Base-by-base conservation (phyloP, 2,888 invertebrate species). In the Zonitis immaculata region DNA sequence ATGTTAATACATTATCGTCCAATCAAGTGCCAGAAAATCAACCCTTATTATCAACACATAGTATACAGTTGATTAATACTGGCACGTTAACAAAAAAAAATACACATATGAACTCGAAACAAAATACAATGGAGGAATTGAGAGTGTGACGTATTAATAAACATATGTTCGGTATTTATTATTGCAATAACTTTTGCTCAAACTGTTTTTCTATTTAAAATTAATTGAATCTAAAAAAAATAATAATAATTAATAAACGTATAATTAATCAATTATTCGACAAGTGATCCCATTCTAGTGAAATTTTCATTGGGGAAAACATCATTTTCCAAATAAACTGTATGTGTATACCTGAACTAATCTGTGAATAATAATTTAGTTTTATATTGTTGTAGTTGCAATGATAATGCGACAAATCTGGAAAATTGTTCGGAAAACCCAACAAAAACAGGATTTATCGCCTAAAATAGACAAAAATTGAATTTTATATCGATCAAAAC, bases 71-170 rank as follows among this genome's bases (percentile, higher is more conserved):
- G 78, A 85, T 88, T 57, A 88, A 88, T 63, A 87, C 88, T 43
- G 87, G 81, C 50, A 88, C 89, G 1, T 69, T 89, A 55, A 89
- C 89, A 44, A 90, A 89, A 76, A 87, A 88, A 74, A 87, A 87
- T 68, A 83, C 83, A 16, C 83, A 83, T 63, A 63, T 83, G 74
- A 84, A 83, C 77, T 80, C 82, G 20, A 83, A 83, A 68, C 74
- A 75, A 58, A 77, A 72, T 75, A 77, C 74, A 69, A 89, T 90
- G 88, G 90, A 91, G 78, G 90, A 90, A 76, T 70, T 90, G 77
- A 78, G 90, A 55, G 90, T 91, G 87, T 91, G 90, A 90, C 89
- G 84, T 73, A 59, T 55, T 62, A 57, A 57, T 59, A n/a, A n/a
- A n/a, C n/a, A n/a, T 60, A 62, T 62, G 60, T 51, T 61, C 59